Evolutionary conservation across 2,797 vertebrate genomes (phyloP), one percentile per base, ranked within the genome.

Genomic region (Synaphobranchus kaupii): DNA sequence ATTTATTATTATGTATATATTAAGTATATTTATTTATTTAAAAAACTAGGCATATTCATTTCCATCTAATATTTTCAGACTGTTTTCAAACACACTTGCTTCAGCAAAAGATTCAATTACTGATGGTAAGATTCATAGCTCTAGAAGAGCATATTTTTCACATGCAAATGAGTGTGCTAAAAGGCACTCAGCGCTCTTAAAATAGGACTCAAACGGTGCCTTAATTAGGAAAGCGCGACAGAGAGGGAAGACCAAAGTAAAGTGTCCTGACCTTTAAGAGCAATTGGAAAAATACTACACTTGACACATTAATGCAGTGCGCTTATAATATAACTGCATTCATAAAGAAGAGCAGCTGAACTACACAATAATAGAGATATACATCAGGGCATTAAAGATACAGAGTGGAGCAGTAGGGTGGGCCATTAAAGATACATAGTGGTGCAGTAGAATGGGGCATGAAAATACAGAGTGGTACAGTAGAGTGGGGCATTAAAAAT

Each of bases 261-360:
- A 25, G 73, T 22, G 22, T n/a, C 50, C 78, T 81, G 78, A 81
- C 78, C 78, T 81, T 81, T 81, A 25, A 81, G 22, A 81, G 76
- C 5, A 81, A 31, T 22, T 39, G 71, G 1, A 31, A 76, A 58
- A 68, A 68, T 68, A 6, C 63, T 68, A n/a, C n/a, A 28, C 63
- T 25, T n/a, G 63, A 28, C 63, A 68, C 63, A 68, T 28, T 10
- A n/a, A 15, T 10, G 63, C 8, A 28, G 63, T 28, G 63, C 0
- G n/a, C 6, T 68, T 68, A 68, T 12, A 68, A n/a, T 68, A 68
- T 25, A 28, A 5, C 7, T 68, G 63, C 25, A 68, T 68, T 68
- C n/a, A 28, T 68, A 68, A 28, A 66, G 7, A 1, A 10, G n/a
- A 66, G 7, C n/a, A 28, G n/a, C n/a, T 28, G 63, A 66, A n/a